Evolutionary conservation across 2,797 vertebrate species (phyloP).

Genomic region (Moxostoma hubbsi): DNA sequence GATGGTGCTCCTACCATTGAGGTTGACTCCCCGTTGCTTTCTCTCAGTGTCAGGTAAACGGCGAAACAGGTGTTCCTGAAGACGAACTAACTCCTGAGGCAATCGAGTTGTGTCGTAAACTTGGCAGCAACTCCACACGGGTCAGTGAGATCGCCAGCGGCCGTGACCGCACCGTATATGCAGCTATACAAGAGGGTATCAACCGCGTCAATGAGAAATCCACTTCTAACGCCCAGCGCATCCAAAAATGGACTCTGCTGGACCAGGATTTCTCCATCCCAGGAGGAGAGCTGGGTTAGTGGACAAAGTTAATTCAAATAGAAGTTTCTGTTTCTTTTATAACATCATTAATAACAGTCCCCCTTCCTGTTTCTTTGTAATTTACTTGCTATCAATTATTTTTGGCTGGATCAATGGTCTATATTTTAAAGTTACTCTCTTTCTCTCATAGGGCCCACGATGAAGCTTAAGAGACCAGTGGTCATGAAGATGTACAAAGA

Average conservation of each 20-base stretch:
- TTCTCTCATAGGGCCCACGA: conserved; percentile 83
- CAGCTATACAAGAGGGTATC: conserved; percentile 87
- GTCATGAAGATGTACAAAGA: conserved; percentile 86
- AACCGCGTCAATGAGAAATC: conserved; percentile 80
- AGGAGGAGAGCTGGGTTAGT: conserved; percentile 90
- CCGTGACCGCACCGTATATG: conserved; percentile 75
- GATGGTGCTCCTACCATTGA: background rate
- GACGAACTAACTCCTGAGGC: conserved; percentile 82
- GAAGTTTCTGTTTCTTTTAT: background rate
- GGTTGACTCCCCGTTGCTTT: background rate
- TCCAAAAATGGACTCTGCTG: conserved; percentile 90
- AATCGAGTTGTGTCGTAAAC: conserved; percentile 74
- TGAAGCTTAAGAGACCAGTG: conserved; percentile 87
- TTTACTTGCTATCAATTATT: too few species aligned
- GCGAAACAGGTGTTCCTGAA: conserved; percentile 75
- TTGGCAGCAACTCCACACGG: conserved; percentile 82
- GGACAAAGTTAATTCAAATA: background rate
- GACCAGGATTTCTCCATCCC: conserved; percentile 86
- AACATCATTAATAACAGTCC: background rate
- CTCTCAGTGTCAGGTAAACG: conserved; percentile 79
- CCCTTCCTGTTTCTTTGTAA: too few species aligned
- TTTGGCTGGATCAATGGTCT: background rate
- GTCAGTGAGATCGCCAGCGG: conserved; percentile 81
- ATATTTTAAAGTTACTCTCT: background rate
- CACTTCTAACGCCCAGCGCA: conserved; percentile 84